A percentile compares a stretch with the other conserved stretches of the same genome.
phyloP scores from a whole-genome alignment of 2,797 vertebrate species.

The Ciconia nigra region DNA sequence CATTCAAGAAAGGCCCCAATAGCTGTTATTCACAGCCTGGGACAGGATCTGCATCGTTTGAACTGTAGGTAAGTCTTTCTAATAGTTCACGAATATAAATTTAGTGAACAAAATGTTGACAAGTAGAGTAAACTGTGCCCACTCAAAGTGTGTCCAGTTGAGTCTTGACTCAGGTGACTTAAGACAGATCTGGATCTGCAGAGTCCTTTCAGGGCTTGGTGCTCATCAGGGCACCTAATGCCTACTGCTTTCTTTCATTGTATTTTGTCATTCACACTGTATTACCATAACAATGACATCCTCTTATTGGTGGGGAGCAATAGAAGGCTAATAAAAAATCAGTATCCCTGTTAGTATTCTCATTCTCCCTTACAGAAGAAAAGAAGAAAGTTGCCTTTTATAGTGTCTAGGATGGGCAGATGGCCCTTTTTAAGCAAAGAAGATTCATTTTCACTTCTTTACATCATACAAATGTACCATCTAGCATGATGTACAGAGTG shows the following conservation, averaged over 20 bases:
- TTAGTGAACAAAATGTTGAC: background rate
- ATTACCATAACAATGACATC: background rate
- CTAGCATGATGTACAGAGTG: background rate
- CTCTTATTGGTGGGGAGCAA: background rate
- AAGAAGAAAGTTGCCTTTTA: background rate
- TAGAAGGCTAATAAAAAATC: background rate
- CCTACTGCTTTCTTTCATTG: background rate
- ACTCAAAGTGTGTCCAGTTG: background rate
- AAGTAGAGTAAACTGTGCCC: background rate
- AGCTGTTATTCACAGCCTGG: background rate
- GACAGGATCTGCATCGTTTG: background rate
- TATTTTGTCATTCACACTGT: background rate
- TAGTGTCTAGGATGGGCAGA: background rate
- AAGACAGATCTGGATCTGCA: background rate
- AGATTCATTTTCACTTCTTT: conserved; percentile 14
- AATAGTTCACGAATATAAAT: background rate
- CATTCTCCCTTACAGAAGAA: background rate
- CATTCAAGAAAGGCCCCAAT: background rate
- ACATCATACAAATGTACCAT: background rate
- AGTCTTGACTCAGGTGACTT: background rate
- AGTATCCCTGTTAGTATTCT: background rate
- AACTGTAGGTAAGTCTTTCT: background rate
- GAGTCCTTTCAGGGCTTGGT: background rate
- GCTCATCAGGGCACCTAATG: background rate
- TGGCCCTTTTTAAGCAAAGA: background rate